Evolutionary conservation across 1,140 invertebrate genomes (phyloP).

Genomic region (Eurytemora carolleeae): DNA sequence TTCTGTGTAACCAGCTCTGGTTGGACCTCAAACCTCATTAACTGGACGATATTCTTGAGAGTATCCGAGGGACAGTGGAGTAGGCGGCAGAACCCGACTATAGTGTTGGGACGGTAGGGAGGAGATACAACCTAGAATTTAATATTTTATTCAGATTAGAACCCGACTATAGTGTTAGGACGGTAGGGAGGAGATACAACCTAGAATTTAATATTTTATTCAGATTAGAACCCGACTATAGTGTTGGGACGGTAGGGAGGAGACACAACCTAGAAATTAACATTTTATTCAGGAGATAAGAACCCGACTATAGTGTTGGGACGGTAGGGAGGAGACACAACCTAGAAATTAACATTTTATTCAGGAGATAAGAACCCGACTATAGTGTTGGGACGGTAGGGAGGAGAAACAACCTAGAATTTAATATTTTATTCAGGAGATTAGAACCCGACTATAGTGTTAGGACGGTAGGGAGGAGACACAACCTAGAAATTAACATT

Average conservation of each 20-base stretch:
- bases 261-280: constrained; percentile 46
- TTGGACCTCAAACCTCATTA: constrained; percentile 54
- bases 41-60: constrained; percentile 72
- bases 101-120: constrained; percentile 67
- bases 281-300: too few relatives aligned
- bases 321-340: constrained; percentile 65
- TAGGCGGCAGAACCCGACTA: constrained; percentile 58
- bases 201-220: too few relatives aligned
- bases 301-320: constrained; percentile 65
- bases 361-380: constrained; percentile 65
- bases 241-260: constrained; percentile 74
- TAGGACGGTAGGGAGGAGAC: constrained; percentile 66
- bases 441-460: constrained; percentile 60
- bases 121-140: constrained; percentile 49
- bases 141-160: too few relatives aligned
- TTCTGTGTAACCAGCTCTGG: constrained; percentile 10
- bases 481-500: too few relatives aligned
- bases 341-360: too few relatives aligned
- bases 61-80: constrained; percentile 59
- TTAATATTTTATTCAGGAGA: too few relatives aligned
- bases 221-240: constrained; percentile 59
- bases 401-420: constrained; percentile 51
- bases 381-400: constrained; percentile 69
- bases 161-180: constrained; percentile 60
- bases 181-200: constrained; percentile 70